Percentiles rank a stretch among this genome's conserved stretches.
phyloP scores from a whole-genome alignment of 2,113 vertebrate species.

The Xenopus laevis region DNA sequence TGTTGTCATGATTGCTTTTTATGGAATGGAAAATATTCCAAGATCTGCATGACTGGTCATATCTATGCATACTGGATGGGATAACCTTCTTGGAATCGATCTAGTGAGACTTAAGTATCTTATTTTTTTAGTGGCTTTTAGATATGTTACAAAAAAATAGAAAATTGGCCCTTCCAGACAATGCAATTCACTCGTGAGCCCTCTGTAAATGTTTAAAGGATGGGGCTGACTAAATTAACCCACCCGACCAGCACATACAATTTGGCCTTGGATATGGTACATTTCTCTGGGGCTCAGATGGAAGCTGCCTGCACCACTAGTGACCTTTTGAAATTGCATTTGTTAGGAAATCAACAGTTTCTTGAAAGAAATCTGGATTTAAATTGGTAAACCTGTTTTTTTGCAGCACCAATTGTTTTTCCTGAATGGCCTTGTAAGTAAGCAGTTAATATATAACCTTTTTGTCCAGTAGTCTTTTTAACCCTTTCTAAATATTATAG shows the following conservation, averaged over 20 bases:
- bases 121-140: conserved; percentile 29
- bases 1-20: too few relatives aligned
- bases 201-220: conserved; percentile 44
- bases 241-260: conserved; percentile 35
- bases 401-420: too few relatives aligned
- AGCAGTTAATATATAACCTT: too few relatives aligned
- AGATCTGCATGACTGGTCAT: background rate
- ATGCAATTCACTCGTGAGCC: conserved; percentile 42
- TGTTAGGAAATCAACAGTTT: conserved; percentile 44
- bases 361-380: conserved; percentile 41
- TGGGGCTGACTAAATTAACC: conserved; percentile 42
- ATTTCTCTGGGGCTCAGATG: conserved; percentile 41
- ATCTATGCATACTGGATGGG: conserved; percentile 1
- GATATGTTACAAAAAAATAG: conserved; percentile 11
- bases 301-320: conserved; percentile 20
- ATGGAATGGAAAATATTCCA: background rate
- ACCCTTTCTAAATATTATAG: too few relatives aligned
- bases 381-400: conserved; percentile 32
- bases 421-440: too few relatives aligned
- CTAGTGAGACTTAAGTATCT: conserved; percentile 11
- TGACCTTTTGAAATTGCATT: conserved; percentile 46
- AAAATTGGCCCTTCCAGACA: conserved; percentile 44
- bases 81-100: conserved; percentile 25
- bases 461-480: too few relatives aligned
- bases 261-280: conserved; percentile 33